Percentiles rank a stretch among this genome's conserved stretches.
Evolutionary conservation across 2,113 vertebrate species (phyloP).

Genomic region (Chaetorhynchus papuensis): DNA sequence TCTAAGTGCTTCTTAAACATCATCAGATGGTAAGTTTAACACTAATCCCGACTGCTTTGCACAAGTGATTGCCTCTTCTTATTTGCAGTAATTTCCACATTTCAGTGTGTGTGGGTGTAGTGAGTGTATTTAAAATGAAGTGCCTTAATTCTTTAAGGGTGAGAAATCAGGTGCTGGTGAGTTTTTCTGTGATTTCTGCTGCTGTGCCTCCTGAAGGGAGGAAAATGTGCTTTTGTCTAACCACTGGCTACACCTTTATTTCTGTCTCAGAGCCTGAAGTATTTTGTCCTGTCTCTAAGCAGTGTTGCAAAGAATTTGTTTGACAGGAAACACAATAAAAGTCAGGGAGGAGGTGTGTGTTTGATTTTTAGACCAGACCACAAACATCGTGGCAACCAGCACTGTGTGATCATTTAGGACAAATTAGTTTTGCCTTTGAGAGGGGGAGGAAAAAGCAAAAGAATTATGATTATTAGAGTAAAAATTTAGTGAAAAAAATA

Average conservation of each 20-base stretch:
- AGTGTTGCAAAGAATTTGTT: neutral
- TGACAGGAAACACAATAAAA: neutral
- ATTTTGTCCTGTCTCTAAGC: neutral
- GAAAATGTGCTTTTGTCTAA: neutral
- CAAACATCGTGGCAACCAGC: neutral
- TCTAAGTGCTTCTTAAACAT: neutral
- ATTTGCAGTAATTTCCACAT: neutral
- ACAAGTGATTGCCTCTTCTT: neutral
- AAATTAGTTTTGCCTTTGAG: neutral
- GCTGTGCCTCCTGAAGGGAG: neutral
- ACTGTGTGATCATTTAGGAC: accelerated
- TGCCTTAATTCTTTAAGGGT: neutral
- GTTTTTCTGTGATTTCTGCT: neutral
- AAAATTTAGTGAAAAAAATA: neutral
- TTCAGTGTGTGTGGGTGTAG: neutral
- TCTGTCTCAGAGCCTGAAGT: neutral
- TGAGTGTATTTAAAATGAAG: neutral
- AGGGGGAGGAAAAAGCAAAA: neutral
- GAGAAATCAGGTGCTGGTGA: neutral
- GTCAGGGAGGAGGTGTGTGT: neutral
- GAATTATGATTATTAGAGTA: neutral
- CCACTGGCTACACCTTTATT: neutral
- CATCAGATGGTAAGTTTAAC: neutral
- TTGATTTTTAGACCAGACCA: neutral
- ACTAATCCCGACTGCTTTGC: neutral